A percentile compares a stretch with the other conserved stretches of the same genome.
Conservation (phyloP, 2,113 vertebrate genomes). For the Cyanoderma ruficeps region DNA sequence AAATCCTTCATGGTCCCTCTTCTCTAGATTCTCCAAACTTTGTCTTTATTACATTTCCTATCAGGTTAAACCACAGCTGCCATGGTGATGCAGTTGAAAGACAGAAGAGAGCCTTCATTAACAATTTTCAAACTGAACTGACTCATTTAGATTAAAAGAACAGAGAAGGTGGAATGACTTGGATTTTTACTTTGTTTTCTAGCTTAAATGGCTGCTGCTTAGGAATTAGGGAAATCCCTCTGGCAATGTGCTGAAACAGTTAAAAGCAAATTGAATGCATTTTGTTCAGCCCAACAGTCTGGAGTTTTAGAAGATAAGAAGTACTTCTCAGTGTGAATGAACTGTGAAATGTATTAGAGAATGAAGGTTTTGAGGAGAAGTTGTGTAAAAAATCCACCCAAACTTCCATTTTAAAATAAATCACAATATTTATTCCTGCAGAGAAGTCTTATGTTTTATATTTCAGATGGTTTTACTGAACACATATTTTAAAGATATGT, state of each 20-base stretch:
- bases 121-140: background rate
- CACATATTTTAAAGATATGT: background rate
- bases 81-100: background rate
- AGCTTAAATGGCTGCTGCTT: background rate
- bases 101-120: background rate
- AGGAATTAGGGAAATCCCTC: background rate
- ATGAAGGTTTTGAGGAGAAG: background rate
- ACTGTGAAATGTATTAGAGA: constrained; percentile 6
- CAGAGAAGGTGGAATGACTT: background rate
- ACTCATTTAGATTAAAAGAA: background rate
- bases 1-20: background rate
- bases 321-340: background rate
- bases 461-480: background rate
- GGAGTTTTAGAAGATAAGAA: background rate
- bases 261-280: background rate
- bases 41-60: background rate
- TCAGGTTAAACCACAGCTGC: background rate
- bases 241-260: background rate
- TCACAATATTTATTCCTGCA: background rate
- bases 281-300: background rate
- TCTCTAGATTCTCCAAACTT: background rate
- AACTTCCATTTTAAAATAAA: background rate
- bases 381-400: background rate
- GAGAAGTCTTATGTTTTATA: background rate
- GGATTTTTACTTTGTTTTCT: background rate